Conservation (phyloP, 2,113 vertebrate genomes). For the Calypte anna region DNA sequence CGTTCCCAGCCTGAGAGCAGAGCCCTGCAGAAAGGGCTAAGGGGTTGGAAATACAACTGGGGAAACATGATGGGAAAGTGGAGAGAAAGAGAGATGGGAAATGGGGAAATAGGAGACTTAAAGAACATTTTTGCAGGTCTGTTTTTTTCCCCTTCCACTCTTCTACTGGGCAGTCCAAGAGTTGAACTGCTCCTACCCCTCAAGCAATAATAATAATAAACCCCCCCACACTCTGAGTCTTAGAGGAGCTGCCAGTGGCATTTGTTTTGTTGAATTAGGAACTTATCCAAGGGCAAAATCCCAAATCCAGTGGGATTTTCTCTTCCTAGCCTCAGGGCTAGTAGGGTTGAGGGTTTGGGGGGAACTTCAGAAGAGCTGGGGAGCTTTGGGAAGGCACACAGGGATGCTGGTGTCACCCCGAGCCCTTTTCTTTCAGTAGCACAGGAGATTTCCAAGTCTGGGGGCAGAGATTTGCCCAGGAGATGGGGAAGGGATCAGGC, state of each 20-base stretch:
- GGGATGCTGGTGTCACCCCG: background rate
- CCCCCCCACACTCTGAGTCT: background rate
- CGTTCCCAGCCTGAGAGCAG: background rate
- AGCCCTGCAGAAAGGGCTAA: background rate
- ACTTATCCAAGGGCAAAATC: slow-evolving; percentile 50
- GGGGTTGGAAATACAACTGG: rapidly evolving
- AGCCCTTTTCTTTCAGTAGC: background rate
- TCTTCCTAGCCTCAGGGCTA: background rate
- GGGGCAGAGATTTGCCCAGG: rapidly evolving
- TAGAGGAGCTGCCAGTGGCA: background rate
- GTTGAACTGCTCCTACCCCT: background rate
- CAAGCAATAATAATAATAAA: background rate
- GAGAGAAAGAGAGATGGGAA: background rate
- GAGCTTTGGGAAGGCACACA: background rate
- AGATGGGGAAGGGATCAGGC: background rate
- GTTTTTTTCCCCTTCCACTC: rapidly evolving
- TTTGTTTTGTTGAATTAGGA: slow-evolving; percentile 42
- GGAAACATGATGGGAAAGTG: background rate
- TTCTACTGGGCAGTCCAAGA: background rate
- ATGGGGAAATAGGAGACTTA: background rate
- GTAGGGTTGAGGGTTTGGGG: background rate
- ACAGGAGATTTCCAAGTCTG: rapidly evolving
- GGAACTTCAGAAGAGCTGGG: no score
- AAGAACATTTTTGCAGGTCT: background rate
- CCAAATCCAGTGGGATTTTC: slow-evolving; percentile 72